phyloP scores from a whole-genome alignment of 2,888 invertebrate genomes.

The Slavum lentiscoides region DNA sequence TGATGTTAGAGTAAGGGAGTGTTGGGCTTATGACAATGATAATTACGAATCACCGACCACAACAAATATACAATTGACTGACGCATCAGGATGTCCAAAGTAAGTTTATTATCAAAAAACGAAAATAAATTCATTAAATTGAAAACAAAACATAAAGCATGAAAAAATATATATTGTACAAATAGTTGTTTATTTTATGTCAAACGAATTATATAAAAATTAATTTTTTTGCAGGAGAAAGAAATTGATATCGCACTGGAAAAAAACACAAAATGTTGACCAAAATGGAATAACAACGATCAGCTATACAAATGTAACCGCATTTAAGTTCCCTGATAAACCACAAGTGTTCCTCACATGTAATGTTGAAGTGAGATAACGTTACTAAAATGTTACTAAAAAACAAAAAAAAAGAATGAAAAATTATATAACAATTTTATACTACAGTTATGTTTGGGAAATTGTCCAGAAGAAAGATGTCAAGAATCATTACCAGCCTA shows the following conservation, averaged over 20 bases:
- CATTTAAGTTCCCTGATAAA: slow-evolving; percentile 75
- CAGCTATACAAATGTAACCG: slow-evolving; percentile 70
- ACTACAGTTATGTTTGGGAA: slow-evolving; percentile 41
- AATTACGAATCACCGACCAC: slow-evolving; percentile 66
- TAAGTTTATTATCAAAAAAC: slow-evolving; percentile 59
- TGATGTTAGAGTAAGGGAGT: slow-evolving; percentile 72
- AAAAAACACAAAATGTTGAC: slow-evolving; percentile 66
- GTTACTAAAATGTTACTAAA: background rate
- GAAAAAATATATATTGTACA: background rate
- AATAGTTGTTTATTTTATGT: background rate
- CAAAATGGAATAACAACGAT: slow-evolving; percentile 68
- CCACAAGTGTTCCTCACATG: slow-evolving; percentile 74
- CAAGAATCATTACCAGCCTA: slow-evolving; percentile 26
- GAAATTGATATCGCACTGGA: slow-evolving; percentile 70
- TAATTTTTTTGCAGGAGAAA: slow-evolving; percentile 64
- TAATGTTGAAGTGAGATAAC: slow-evolving; percentile 69
- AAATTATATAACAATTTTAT: background rate
- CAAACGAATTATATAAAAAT: background rate
- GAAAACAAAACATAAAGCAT: background rate
- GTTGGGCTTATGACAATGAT: slow-evolving; percentile 73
- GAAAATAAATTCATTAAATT: too few relatives aligned
- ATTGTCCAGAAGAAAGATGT: slow-evolving; percentile 41
- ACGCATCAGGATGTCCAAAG: slow-evolving; percentile 71
- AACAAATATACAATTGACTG: slow-evolving; percentile 69
- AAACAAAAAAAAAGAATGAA: background rate